Base-by-base conservation (phyloP, 2,113 vertebrate genomes). In the Chinchilla lanigera region DNA sequence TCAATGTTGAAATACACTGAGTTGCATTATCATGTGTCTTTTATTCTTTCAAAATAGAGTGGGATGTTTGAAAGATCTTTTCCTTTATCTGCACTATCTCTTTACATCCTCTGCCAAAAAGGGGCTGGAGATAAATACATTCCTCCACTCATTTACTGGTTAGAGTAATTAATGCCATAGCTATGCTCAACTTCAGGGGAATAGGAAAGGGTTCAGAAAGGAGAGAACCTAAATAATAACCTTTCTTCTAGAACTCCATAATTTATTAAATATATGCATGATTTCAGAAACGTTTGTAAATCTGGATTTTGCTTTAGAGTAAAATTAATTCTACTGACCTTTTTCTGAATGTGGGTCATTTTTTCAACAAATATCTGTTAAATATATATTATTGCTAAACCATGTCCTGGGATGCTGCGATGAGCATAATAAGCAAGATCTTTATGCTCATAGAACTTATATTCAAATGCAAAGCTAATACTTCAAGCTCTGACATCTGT, bases 321-420 rank as follows among this genome's bases (percentile, higher is more conserved):
- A 94, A 90, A 94, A 12, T 56, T 73, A 63, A 82, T 58, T 86
- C 63, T 86, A n/a, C 63, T 94, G 38, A 87, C 7, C 54, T 91
- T 87, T 96, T 47, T 81, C n/a, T 38, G n/a, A 86, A 73, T 71
- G 7, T 87, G 35, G 6, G 20, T 17, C 6, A 28, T 73, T 71
- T 38, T 35, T 52, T 92, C 38, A 82, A 41, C 35, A 90, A 81
- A 87, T 80, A 81, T 54, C 28, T 81, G 50, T 7, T 44, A 41
- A 60, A 16, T 22, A 41, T 13, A 20, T 86, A 52, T 22, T 63
- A 69, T 30, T 63, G 63, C 28, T 54, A 86, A 95, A 58, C 61
- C 28, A 11, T 61, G 20, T 86, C 12, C 71, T 41, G 81, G 41
- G 19, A 77, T n/a, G 78, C 58, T 77, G 26, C 44, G 56, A 19